phyloP scores from a whole-genome alignment of 2,113 vertebrate genomes.

The Ictidomys tridecemlineatus region DNA sequence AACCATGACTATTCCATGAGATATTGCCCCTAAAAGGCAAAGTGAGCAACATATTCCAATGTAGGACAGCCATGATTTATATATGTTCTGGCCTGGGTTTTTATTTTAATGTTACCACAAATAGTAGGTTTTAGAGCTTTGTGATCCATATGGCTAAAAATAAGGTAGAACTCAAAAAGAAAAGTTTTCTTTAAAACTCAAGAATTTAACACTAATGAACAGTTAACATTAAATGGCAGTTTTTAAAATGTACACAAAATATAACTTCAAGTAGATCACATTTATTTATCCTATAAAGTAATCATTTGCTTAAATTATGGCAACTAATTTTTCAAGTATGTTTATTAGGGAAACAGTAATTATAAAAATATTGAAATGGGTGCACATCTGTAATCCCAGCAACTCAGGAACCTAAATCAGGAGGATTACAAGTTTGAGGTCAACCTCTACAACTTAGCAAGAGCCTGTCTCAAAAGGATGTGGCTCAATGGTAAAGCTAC shows the following conservation, averaged over 20 bases:
- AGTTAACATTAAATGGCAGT: background rate
- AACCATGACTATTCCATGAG: background rate
- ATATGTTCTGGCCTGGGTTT: constrained; percentile 25
- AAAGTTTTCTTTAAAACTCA: background rate
- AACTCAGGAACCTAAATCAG: too few species aligned
- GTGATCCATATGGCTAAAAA: constrained; percentile 23
- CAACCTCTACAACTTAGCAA: too few species aligned
- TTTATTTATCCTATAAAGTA: background rate
- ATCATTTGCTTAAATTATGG: background rate
- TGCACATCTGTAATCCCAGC: too few species aligned
- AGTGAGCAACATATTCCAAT: background rate
- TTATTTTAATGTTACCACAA: constrained; percentile 30
- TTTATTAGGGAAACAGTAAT: constrained; percentile 11
- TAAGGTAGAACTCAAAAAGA: constrained; percentile 13
- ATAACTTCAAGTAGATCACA: background rate
- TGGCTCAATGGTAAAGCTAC: too few species aligned
- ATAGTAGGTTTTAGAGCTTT: background rate
- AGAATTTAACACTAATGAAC: constrained; percentile 3
- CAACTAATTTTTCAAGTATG: background rate
- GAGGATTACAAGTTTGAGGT: too few species aligned
- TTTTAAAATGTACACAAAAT: background rate
- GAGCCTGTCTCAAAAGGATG: too few species aligned
- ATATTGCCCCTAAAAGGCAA: background rate
- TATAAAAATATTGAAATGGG: background rate
- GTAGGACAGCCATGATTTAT: background rate